phyloP scores from a whole-genome alignment of 2,113 vertebrate species.

The Callionymus lyra region DNA sequence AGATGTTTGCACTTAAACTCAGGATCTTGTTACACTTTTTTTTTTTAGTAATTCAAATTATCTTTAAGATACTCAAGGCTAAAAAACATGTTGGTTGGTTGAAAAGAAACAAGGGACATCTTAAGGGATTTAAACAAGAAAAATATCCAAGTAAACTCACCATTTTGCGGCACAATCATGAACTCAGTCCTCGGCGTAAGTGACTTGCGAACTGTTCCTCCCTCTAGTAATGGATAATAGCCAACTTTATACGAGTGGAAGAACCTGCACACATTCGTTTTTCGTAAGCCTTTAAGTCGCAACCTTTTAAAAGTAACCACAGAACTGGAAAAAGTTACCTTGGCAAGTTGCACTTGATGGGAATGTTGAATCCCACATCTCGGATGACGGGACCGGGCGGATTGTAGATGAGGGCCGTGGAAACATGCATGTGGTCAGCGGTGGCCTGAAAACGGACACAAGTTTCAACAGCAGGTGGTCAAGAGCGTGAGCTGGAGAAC shows the following conservation, averaged over 20 bases:
- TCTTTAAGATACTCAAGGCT: too few relatives aligned
- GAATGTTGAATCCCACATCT: conserved; percentile 38
- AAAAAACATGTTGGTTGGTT: too few relatives aligned
- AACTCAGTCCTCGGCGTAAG: conserved; percentile 10
- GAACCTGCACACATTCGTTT: conserved; percentile 14
- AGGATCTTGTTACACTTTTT: too few relatives aligned
- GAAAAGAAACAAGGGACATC: too few relatives aligned
- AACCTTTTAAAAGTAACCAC: background rate
- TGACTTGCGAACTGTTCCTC: conserved; percentile 16
- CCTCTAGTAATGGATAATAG: conserved; percentile 20
- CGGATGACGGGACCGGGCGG: conserved; percentile 32
- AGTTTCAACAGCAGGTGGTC: background rate
- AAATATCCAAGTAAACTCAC: conserved; percentile 32
- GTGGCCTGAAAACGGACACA: conserved; percentile 34
- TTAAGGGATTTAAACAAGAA: too few relatives aligned
- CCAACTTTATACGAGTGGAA: conserved; percentile 44
- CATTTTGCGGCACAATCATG: conserved; percentile 38
- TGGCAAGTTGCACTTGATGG: conserved; percentile 39
- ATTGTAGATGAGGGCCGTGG: conserved; percentile 25
- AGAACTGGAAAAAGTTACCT: conserved; percentile 32
- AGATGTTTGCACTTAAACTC: too few relatives aligned
- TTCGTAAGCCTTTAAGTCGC: background rate
- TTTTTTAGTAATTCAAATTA: too few relatives aligned
- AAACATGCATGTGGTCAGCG: conserved; percentile 12
- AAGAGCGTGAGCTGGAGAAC: background rate